Conservation (phyloP, 2,888 invertebrate genomes). For the Halictus quadricinctus region DNA sequence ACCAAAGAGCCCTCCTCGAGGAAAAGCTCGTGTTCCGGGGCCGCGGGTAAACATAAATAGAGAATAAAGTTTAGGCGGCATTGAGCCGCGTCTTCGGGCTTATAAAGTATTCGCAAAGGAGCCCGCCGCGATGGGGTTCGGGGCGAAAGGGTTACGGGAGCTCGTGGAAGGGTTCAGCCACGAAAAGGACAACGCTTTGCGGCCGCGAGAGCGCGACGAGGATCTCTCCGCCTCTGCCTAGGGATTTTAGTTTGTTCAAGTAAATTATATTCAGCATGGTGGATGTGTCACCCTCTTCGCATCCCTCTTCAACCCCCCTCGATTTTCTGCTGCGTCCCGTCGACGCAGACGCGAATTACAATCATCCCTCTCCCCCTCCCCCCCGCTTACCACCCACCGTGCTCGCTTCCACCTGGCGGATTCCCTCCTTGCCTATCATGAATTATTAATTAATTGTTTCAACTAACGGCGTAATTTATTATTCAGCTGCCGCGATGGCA, state of each 20-base stretch:
- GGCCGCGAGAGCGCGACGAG: slow-evolving; percentile 63
- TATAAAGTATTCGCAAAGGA: slow-evolving; percentile 81
- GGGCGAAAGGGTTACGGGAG: slow-evolving; percentile 45
- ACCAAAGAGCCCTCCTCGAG: slow-evolving; percentile 38
- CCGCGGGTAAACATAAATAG: slow-evolving; percentile 78
- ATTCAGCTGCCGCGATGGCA: slow-evolving; percentile 78
- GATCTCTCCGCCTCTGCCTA: slow-evolving; percentile 45
- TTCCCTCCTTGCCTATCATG: slow-evolving; percentile 80
- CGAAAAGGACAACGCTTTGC: slow-evolving; percentile 71
- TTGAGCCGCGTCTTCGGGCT: slow-evolving; percentile 73
- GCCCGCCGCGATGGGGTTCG: slow-evolving; percentile 61
- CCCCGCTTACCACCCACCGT: slow-evolving; percentile 15
- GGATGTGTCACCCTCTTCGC: slow-evolving; percentile 63
- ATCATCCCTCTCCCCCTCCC: slow-evolving; percentile 47
- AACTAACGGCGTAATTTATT: slow-evolving; percentile 81
- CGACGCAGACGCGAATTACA: slow-evolving; percentile 81
- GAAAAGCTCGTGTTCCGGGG: slow-evolving; percentile 45
- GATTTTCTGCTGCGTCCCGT: slow-evolving; percentile 65
- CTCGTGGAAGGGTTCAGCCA: slow-evolving; percentile 50
- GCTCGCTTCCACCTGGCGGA: slow-evolving; percentile 73
- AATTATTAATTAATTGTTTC: slow-evolving; percentile 83
- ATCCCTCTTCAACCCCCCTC: slow-evolving; percentile 45
- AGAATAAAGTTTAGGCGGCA: slow-evolving; percentile 75
- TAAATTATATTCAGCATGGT: slow-evolving; percentile 82
- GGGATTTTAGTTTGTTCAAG: slow-evolving; percentile 81